phyloP scores from a whole-genome alignment of 2,797 vertebrate species.

The Masticophis lateralis region DNA sequence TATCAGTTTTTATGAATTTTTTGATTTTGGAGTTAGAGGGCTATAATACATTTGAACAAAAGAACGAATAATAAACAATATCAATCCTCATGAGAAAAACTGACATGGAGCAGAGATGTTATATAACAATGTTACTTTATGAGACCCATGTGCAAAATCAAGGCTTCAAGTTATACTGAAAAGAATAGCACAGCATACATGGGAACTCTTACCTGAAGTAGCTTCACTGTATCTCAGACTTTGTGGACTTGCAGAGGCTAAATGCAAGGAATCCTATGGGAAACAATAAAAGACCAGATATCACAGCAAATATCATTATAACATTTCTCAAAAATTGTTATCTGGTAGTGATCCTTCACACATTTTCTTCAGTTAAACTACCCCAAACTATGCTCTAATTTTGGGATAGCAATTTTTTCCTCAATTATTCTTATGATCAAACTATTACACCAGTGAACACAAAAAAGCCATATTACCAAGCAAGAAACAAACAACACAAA shows the following conservation, averaged over 20 bases:
- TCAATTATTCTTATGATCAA: neutral
- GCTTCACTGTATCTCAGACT: constrained; percentile 56
- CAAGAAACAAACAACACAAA: neutral
- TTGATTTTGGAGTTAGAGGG: neutral
- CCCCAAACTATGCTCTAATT: neutral
- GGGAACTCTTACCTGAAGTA: constrained; percentile 68
- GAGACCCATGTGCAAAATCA: neutral
- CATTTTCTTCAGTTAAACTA: neutral
- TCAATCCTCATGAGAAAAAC: neutral
- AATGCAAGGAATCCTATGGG: constrained; percentile 63
- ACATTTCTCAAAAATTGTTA: neutral
- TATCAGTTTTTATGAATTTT: neutral
- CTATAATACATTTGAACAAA: neutral
- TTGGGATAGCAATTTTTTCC: neutral
- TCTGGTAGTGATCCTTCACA: neutral
- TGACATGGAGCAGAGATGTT: neutral
- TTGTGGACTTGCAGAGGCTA: constrained; percentile 45
- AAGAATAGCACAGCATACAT: neutral
- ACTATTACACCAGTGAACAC: neutral
- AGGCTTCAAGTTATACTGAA: neutral
- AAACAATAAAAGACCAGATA: constrained; percentile 43
- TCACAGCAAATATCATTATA: neutral
- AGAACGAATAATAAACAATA: neutral
- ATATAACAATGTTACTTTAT: neutral
- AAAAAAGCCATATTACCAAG: neutral